Conservation (phyloP, 2,888 invertebrate species). For the Euplexia lucipara region DNA sequence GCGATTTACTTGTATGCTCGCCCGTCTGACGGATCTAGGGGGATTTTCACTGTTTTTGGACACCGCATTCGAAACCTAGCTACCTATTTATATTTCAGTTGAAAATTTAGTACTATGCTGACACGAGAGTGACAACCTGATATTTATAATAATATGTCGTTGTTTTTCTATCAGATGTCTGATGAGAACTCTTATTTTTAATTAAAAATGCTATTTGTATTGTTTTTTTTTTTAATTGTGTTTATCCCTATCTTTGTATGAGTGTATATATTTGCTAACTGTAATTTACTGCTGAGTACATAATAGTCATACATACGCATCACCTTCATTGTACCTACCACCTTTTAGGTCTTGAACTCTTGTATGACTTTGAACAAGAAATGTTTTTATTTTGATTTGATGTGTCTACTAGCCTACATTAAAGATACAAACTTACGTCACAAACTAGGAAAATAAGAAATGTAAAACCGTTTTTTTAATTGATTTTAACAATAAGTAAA, state of each 20-base stretch:
- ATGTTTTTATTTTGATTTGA: constrained; percentile 1
- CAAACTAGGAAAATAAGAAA: no score
- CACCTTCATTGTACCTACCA: constrained; percentile 26
- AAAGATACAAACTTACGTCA: no score
- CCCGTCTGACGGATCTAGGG: constrained; percentile 28
- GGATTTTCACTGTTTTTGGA: constrained; percentile 25
- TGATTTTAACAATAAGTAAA: no score
- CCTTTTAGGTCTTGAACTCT: constrained; percentile 17
- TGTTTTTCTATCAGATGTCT: no score
- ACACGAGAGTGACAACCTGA: no score
- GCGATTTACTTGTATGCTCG: constrained; percentile 56
- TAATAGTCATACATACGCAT: constrained; percentile 13
- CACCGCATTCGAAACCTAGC: neutral
- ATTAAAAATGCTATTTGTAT: neutral
- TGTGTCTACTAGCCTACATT: no score
- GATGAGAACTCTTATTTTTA: no score
- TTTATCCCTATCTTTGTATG: neutral
- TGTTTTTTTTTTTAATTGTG: neutral
- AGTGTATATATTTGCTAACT: constrained; percentile 14
- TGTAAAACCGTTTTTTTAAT: no score
- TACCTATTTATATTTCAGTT: neutral
- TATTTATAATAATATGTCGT: no score
- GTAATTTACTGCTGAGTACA: constrained; percentile 40
- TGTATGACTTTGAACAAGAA: constrained; percentile 1
- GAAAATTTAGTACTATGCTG: neutral